Percentiles rank a stretch among this genome's conserved stretches.
These are phyloP conservation scores for Salminus brasiliensis DNA, from an alignment of 2,113 vertebrate genomes.

Conservation along the genomic window DNA sequence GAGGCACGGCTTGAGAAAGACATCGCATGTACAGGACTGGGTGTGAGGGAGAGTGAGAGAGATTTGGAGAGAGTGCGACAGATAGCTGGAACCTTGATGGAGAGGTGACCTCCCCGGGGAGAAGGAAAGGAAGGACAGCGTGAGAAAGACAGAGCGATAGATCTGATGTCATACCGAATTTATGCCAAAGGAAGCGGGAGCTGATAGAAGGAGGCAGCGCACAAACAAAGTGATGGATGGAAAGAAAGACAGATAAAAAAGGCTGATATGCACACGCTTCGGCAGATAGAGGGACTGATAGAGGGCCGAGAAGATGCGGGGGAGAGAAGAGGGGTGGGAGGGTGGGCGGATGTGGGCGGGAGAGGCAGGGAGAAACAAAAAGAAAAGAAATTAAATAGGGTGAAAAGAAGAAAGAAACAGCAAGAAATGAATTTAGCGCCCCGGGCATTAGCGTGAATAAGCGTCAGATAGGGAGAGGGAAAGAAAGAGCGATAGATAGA, in stretches of 20 bases:
- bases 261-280: constrained; percentile 4
- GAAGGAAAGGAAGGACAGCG: constrained; percentile 26
- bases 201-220: constrained; percentile 31
- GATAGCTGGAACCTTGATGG: constrained; percentile 34
- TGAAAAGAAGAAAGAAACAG: constrained; percentile 21
- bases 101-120: constrained; percentile 34
- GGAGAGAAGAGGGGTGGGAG: constrained; percentile 10
- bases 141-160: constrained; percentile 47
- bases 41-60: constrained; percentile 12
- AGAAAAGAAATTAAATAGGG: constrained; percentile 37
- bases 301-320: not conserved
- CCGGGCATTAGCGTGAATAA: constrained; percentile 47
- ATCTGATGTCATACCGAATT: constrained; percentile 50
- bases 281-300: constrained; percentile 18
- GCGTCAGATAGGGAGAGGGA: constrained; percentile 22
- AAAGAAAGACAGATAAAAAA: constrained; percentile 27
- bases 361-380: constrained; percentile 4
- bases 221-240: constrained; percentile 51
- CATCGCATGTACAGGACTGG: not conserved
- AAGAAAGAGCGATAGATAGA: constrained; percentile 16
- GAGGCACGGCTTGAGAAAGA: not conserved
- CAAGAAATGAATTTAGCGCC: constrained; percentile 48
- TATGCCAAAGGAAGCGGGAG: constrained; percentile 47
- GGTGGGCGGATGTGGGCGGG: not conserved
- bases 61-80: constrained; percentile 3